Evolutionary conservation across 2,797 vertebrate species (phyloP).

Genomic region (Arctocebus calabarensis): DNA sequence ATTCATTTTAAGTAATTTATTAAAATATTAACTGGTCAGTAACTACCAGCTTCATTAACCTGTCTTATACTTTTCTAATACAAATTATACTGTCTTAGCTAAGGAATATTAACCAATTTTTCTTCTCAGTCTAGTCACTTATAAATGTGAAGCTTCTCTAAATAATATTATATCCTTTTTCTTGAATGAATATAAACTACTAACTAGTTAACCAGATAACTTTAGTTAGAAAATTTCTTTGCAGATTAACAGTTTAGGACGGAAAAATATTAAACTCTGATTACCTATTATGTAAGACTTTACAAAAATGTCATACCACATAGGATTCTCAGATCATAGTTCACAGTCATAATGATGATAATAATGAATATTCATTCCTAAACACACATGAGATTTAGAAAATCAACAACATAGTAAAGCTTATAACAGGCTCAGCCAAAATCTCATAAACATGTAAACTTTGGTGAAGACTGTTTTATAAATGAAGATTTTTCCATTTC

Average conservation of each 20-base stretch:
- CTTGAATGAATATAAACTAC: conserved; percentile 57
- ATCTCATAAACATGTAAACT: conserved; percentile 62
- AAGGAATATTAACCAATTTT: background rate
- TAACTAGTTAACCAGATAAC: conserved; percentile 45
- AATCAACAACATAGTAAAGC: conserved; percentile 47
- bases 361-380: conserved; percentile 60
- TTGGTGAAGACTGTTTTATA: conserved; percentile 53
- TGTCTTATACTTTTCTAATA: conserved; percentile 31
- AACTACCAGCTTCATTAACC: conserved; percentile 35
- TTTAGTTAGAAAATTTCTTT: conserved; percentile 62
- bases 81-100: conserved; percentile 18
- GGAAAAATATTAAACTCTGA: conserved; percentile 61
- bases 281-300: conserved; percentile 63
- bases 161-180: conserved; percentile 61
- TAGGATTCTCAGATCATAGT: conserved; percentile 47
- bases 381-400: conserved; percentile 27
- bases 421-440: conserved; percentile 30
- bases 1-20: conserved; percentile 29
- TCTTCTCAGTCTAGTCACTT: conserved; percentile 46
- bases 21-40: conserved; percentile 63
- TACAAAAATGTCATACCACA: conserved; percentile 67
- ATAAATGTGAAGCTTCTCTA: conserved; percentile 64
- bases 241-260: conserved; percentile 49
- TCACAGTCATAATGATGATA: conserved; percentile 24
- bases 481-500: conserved; percentile 50